These are phyloP conservation scores for Platichthys flesus DNA, from an alignment of 2,113 vertebrate species.

Conservation along the genomic window DNA sequence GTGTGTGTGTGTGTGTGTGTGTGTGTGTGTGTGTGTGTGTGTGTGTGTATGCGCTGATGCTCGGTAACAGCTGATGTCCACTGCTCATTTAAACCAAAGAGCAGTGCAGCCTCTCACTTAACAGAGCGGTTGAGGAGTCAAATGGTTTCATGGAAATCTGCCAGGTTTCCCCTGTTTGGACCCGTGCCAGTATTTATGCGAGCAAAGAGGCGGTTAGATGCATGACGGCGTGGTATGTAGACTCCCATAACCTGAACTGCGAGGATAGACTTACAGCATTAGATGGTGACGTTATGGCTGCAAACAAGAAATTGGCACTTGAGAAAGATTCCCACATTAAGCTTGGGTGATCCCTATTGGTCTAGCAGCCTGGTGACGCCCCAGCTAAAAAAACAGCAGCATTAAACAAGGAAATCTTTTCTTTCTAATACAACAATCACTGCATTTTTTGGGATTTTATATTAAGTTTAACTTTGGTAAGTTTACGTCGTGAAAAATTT, in stretches of 20 bases:
- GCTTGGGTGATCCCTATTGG: conserved; percentile 3
- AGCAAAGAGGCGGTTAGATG: conserved; percentile 60
- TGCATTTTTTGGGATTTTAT: background rate
- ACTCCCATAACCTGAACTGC: conserved; percentile 40
- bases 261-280: conserved; percentile 33
- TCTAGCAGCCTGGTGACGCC: background rate
- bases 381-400: background rate
- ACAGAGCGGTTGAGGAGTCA: conserved; percentile 72
- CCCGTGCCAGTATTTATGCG: conserved; percentile 67
- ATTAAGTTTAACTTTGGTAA: conserved; percentile 1
- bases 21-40: background rate
- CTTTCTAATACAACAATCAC: background rate
- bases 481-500: background rate
- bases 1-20: conserved; percentile 1
- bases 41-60: conserved; percentile 21
- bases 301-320: background rate
- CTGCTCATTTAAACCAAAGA: conserved; percentile 54
- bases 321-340: conserved; percentile 21
- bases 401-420: background rate
- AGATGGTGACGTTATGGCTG: background rate
- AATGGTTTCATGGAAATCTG: conserved; percentile 68
- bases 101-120: conserved; percentile 68
- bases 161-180: conserved; percentile 69
- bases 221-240: conserved; percentile 42
- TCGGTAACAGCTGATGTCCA: conserved; percentile 33